These are phyloP conservation scores for Microctonus brassicae DNA, from an alignment of 2,888 invertebrate species.

Conservation along the genomic window DNA sequence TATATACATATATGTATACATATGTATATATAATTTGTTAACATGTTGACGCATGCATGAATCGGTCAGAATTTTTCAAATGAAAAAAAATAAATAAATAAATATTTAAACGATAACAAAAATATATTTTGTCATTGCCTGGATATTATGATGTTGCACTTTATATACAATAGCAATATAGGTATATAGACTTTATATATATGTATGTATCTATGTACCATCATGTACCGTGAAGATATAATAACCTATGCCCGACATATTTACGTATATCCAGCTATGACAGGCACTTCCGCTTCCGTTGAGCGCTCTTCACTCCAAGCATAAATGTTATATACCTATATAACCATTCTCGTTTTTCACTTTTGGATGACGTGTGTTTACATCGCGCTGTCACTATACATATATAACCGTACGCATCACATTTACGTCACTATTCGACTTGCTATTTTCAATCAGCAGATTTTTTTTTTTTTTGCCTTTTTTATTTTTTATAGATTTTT, in stretches of 20 bases:
- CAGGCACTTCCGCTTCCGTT: constrained; percentile 68
- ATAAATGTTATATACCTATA: constrained; percentile 25
- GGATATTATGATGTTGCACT: background rate
- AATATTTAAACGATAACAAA: background rate
- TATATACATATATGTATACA: no score
- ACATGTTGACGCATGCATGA: constrained; percentile 7
- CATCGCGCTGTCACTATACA: constrained; percentile 37
- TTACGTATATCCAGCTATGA: constrained; percentile 67
- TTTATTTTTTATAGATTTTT: background rate
- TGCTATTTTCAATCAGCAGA: constrained; percentile 26
- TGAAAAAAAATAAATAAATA: background rate
- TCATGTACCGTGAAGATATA: constrained; percentile 63
- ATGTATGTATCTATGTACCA: constrained; percentile 51
- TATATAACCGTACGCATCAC: constrained; percentile 3
- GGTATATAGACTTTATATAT: constrained; percentile 4
- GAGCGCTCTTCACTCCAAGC: constrained; percentile 51
- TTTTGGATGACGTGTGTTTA: constrained; percentile 60
- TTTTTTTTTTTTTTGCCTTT: constrained; percentile 7
- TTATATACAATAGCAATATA: background rate
- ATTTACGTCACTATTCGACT: constrained; percentile 13
- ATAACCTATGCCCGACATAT: constrained; percentile 56
- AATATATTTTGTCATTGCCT: constrained; percentile 21
- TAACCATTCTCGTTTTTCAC: constrained; percentile 16
- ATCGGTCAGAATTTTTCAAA: background rate
- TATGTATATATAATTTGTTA: no score